These are phyloP conservation scores for Eupsilia transversa DNA, from an alignment of 2,888 invertebrate genomes.

Conservation along the genomic window DNA sequence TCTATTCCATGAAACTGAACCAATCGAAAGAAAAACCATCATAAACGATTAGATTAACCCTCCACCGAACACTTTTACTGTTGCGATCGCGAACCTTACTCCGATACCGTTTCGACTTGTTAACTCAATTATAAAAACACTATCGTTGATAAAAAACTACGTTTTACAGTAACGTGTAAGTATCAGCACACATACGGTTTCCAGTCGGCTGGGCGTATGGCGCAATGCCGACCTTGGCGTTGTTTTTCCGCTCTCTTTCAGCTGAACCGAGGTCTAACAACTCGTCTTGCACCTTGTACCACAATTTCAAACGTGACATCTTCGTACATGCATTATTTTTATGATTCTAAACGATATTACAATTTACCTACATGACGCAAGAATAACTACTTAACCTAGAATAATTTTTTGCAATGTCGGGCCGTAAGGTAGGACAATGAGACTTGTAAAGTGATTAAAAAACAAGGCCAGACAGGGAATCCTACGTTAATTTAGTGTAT, in stretches of 20 bases:
- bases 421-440: constrained; percentile 29
- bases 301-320: constrained; percentile 71
- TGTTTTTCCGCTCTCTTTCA: constrained; percentile 90
- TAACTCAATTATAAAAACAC: constrained; percentile 57
- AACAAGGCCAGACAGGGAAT: constrained; percentile 54
- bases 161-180: constrained; percentile 66
- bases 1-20: neutral
- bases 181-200: constrained; percentile 77
- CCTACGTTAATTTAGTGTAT: constrained; percentile 57
- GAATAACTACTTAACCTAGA: constrained; percentile 33
- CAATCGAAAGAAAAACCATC: neutral
- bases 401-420: constrained; percentile 41
- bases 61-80: constrained; percentile 44
- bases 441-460: constrained; percentile 53
- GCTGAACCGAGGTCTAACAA: constrained; percentile 81
- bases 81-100: constrained; percentile 59
- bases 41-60: neutral
- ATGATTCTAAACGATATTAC: constrained; percentile 23
- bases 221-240: constrained; percentile 88
- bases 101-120: constrained; percentile 56
- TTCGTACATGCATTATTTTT: constrained; percentile 57
- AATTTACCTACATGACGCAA: constrained; percentile 45
- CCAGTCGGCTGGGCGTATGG: constrained; percentile 84
- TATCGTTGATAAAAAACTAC: constrained; percentile 61
- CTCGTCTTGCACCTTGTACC: constrained; percentile 73